Evolutionary conservation across 2,888 invertebrate species (phyloP).

Genomic region (Noctua janthe): DNA sequence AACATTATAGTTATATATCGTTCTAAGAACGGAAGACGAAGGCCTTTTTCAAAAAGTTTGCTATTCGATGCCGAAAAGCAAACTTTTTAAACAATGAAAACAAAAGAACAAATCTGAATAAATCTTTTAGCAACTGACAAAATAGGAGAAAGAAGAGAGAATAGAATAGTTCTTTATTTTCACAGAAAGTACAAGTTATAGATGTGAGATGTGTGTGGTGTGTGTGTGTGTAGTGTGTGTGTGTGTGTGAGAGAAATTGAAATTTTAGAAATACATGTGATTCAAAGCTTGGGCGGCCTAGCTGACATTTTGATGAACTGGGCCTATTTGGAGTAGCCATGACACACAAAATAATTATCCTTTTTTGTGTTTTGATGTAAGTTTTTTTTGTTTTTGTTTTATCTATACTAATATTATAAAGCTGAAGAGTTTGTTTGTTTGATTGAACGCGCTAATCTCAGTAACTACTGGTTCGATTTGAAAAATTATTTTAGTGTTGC

Average conservation of each 20-base stretch:
- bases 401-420: too few species aligned
- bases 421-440: too few species aligned
- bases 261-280: background rate
- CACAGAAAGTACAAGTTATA: too few species aligned
- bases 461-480: too few species aligned
- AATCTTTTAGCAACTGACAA: background rate
- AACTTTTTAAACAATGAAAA: background rate
- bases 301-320: background rate
- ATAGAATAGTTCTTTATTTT: too few species aligned
- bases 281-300: rapidly evolving
- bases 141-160: background rate
- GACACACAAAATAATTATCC: background rate
- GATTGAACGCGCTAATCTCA: too few species aligned
- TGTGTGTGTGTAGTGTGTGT: too few species aligned
- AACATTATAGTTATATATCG: background rate
- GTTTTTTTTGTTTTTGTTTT: too few species aligned
- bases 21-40: background rate
- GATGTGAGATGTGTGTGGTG: too few species aligned
- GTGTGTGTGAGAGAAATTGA: background rate
- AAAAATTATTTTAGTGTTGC: too few species aligned
- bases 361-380: background rate
- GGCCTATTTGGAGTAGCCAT: background rate
- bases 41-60: background rate
- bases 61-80: too few species aligned
- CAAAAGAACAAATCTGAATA: background rate